Conservation (phyloP, 2,888 invertebrate species). For the Plemyria rubiginata region DNA sequence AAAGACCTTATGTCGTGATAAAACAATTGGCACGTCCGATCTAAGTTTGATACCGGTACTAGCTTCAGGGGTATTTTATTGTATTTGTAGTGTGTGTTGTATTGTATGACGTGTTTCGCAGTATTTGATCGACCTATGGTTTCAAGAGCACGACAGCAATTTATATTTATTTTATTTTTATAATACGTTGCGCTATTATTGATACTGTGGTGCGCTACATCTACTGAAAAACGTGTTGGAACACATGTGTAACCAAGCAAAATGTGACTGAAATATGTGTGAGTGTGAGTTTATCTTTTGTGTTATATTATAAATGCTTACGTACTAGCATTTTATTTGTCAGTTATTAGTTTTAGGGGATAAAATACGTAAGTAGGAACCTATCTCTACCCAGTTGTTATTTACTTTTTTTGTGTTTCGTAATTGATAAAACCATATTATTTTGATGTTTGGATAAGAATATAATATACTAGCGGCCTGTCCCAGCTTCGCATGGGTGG, state of each 20-base stretch:
- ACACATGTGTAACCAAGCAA: constrained; percentile 13
- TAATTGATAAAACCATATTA: no score
- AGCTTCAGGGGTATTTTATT: constrained; percentile 29
- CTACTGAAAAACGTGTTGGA: background rate
- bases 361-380: no score
- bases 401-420: no score
- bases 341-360: no score
- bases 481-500: no score
- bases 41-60: constrained; percentile 24
- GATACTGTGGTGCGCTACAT: background rate
- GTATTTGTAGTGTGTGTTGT: no score
- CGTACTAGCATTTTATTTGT: no score
- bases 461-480: no score
- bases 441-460: no score
- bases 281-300: constrained; percentile 25
- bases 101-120: no score
- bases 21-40: constrained; percentile 62
- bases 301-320: no score
- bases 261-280: constrained; percentile 49
- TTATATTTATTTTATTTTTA: constrained; percentile 4
- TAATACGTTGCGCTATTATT: background rate
- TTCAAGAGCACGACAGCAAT: constrained; percentile 30
- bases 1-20: constrained; percentile 69
- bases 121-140: constrained; percentile 32
- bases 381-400: no score